Evolutionary conservation across 53 echinoderm and acorn worm genomes (phyloP).

Genomic region (Luidia sarsii): DNA sequence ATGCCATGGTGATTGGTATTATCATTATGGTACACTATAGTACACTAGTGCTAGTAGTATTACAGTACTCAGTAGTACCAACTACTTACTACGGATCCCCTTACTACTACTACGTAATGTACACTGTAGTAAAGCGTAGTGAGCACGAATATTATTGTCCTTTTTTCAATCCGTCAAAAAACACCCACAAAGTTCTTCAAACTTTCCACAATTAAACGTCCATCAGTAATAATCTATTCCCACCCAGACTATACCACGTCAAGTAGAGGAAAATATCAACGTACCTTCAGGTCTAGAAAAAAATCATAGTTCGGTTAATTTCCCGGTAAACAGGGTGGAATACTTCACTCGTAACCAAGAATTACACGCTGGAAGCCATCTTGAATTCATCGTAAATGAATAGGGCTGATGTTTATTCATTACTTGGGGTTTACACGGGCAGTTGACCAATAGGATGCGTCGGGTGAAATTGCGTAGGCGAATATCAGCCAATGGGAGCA

Average conservation of each 20-base stretch:
- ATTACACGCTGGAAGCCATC: conserved; percentile 50
- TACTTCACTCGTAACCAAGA: background rate
- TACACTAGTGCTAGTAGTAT: too few species aligned
- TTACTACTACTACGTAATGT: too few species aligned
- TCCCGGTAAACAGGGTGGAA: background rate
- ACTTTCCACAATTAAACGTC: background rate
- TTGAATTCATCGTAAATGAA: background rate
- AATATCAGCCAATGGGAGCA: conserved; percentile 1
- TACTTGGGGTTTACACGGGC: background rate
- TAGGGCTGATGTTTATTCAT: conserved; percentile 30
- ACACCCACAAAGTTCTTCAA: too few species aligned
- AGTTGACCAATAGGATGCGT: conserved; percentile 8
- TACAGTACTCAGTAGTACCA: too few species aligned
- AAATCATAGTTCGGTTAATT: background rate
- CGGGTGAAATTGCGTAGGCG: conserved; percentile 10
- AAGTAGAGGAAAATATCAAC: background rate
- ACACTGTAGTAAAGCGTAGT: too few species aligned
- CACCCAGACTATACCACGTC: background rate
- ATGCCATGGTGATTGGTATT: too few species aligned
- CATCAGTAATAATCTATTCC: background rate
- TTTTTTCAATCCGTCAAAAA: too few species aligned
- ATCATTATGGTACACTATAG: too few species aligned
- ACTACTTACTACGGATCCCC: too few species aligned
- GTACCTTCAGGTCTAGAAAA: conserved; percentile 2
- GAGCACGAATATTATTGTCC: too few species aligned